Evolutionary conservation across 2,113 vertebrate species (phyloP).

Genomic region (Crotalus viridis): DNA sequence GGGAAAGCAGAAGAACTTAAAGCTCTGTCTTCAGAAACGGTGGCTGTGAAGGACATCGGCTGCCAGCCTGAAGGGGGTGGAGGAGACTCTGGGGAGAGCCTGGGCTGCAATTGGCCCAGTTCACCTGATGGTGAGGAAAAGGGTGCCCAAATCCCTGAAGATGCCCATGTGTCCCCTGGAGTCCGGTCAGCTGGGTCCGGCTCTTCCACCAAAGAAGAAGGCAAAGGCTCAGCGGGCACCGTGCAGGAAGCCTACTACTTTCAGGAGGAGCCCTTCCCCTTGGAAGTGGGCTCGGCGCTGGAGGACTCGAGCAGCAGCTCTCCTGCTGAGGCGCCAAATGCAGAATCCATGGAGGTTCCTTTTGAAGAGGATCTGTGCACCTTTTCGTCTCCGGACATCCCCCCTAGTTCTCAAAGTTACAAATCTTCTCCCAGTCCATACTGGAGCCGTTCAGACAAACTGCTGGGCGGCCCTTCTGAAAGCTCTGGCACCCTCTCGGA

Average conservation of each 20-base stretch:
- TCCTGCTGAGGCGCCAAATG: background rate
- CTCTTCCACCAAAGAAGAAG: no score
- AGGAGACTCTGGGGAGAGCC: fast-evolving
- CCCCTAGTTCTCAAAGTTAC: background rate
- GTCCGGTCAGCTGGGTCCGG: background rate
- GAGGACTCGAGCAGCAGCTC: no score
- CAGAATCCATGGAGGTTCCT: background rate
- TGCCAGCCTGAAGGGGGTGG: background rate
- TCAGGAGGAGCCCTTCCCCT: background rate
- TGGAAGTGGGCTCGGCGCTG: background rate
- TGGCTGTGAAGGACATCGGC: no score
- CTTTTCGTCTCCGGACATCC: background rate
- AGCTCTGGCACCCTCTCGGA: no score
- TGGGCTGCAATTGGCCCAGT: background rate
- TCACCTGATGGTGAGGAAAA: no score
- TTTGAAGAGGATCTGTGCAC: no score
- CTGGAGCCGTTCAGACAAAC: background rate
- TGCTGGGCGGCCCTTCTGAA: background rate
- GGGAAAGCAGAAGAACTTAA: background rate
- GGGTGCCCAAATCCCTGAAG: no score
- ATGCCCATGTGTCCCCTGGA: background rate
- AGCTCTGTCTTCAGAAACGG: background rate
- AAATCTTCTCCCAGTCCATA: no score
- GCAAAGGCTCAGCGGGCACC: background rate
- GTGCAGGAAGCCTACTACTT: background rate